Conservation (phyloP, 2,113 vertebrate species). For the Telmatochromis bifrenatus region DNA sequence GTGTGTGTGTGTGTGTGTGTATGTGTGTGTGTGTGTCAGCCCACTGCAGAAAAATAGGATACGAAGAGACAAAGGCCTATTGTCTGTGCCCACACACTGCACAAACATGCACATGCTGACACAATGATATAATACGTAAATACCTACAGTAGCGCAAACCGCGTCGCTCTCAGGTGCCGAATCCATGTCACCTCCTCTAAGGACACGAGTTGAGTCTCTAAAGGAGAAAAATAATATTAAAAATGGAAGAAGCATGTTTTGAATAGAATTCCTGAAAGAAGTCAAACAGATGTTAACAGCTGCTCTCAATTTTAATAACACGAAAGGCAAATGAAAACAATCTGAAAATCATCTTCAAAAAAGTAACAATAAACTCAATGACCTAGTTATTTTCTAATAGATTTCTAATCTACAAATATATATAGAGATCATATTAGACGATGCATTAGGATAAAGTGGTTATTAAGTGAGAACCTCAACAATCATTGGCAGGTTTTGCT, state of each 20-base stretch:
- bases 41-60: slow-evolving; percentile 58
- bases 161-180: not conserved
- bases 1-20: not conserved
- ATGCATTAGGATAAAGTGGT: not conserved
- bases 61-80: slow-evolving; percentile 58
- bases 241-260: not conserved
- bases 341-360: not conserved
- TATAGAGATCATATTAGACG: not conserved
- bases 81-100: slow-evolving; percentile 44
- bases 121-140: slow-evolving; percentile 26
- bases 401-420: not conserved
- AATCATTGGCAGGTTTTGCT: not conserved
- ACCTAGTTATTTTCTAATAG: not conserved
- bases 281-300: not conserved
- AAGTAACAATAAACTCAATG: not conserved
- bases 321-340: not conserved
- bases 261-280: not conserved
- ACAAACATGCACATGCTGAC: slow-evolving; percentile 38
- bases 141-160: not conserved
- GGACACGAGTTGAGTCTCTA: not conserved
- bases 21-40: not conserved
- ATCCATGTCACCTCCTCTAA: not conserved
- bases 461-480: not conserved
- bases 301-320: not conserved
- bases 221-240: not conserved